phyloP scores from a whole-genome alignment of 2,888 invertebrate genomes.

The Peribatodes rhomboidaria region DNA sequence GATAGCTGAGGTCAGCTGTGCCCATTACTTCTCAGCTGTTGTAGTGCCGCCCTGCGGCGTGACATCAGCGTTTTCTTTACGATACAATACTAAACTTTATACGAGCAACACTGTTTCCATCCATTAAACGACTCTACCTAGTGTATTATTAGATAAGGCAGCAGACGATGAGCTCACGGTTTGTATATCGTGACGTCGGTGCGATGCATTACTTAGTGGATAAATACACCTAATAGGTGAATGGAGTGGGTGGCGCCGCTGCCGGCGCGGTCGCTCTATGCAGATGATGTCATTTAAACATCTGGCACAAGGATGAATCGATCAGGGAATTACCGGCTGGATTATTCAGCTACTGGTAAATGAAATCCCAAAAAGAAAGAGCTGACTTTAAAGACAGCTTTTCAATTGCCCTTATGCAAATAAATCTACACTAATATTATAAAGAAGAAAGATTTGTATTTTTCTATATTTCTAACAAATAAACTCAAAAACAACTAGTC shows the following conservation, averaged over 20 bases:
- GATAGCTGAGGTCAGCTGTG: constrained; percentile 29
- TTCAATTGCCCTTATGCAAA: not conserved
- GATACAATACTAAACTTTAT: constrained; percentile 12
- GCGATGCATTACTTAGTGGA: constrained; percentile 10
- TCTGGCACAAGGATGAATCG: constrained; percentile 45
- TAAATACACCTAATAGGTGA: constrained; percentile 31
- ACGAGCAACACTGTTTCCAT: constrained; percentile 1
- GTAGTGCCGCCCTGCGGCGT: not conserved
- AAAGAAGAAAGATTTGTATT: too few species aligned
- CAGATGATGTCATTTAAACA: constrained; percentile 47
- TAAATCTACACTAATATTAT: too few species aligned
- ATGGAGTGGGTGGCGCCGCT: constrained; percentile 41
- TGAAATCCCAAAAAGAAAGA: not conserved
- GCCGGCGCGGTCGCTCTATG: constrained; percentile 24
- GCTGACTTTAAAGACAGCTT: not conserved
- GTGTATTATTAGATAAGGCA: not conserved
- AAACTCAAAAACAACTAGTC: too few species aligned
- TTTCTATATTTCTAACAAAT: too few species aligned
- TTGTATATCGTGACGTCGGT: constrained; percentile 7
- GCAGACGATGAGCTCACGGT: constrained; percentile 18
- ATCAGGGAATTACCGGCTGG: constrained; percentile 10
- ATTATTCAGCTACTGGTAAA: constrained; percentile 1
- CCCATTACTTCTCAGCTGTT: constrained; percentile 14
- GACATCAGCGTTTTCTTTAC: constrained; percentile 16
- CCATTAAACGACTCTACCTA: not conserved